These are phyloP conservation scores for Hippocampus barbouri DNA, from an alignment of 2,113 vertebrate species.

Conservation along the genomic window DNA sequence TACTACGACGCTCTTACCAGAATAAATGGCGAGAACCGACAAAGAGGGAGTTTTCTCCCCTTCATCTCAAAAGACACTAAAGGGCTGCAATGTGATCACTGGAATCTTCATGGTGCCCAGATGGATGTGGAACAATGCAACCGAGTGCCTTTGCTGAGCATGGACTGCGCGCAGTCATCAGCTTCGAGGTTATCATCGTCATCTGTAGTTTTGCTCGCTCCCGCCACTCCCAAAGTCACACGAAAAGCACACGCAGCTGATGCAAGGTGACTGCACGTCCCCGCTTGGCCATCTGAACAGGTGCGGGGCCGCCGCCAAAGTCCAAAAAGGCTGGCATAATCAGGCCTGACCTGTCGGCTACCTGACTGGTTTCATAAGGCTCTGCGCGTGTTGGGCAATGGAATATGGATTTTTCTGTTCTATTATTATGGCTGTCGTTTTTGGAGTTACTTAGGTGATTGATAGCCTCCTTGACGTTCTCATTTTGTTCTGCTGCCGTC, in stretches of 20 bases:
- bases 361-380: conserved; percentile 60
- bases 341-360: conserved; percentile 60
- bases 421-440: conserved; percentile 71
- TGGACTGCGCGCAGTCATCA: conserved; percentile 42
- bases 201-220: conserved; percentile 51
- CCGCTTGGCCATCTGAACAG: conserved; percentile 56
- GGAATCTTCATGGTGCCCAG: conserved; percentile 24
- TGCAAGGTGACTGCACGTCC: conserved; percentile 66
- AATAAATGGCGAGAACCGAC: conserved; percentile 42
- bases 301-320: conserved; percentile 56
- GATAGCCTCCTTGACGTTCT: conserved; percentile 58
- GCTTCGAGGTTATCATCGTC: conserved; percentile 27
- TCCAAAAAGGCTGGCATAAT: conserved; percentile 52
- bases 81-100: conserved; percentile 29
- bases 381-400: conserved; percentile 63
- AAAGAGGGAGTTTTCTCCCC: conserved; percentile 23
- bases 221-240: conserved; percentile 40
- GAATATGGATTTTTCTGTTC: conserved; percentile 71
- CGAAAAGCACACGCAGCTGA: conserved; percentile 72
- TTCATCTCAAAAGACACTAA: conserved; percentile 36
- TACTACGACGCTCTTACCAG: conserved; percentile 25
- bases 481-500: conserved; percentile 49
- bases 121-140: conserved; percentile 33
- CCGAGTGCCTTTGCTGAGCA: conserved; percentile 64
- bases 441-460: conserved; percentile 68